These are phyloP conservation scores for Drosophila ogumai DNA, from an alignment of 1,140 invertebrate genomes.

Conservation along the genomic window DNA sequence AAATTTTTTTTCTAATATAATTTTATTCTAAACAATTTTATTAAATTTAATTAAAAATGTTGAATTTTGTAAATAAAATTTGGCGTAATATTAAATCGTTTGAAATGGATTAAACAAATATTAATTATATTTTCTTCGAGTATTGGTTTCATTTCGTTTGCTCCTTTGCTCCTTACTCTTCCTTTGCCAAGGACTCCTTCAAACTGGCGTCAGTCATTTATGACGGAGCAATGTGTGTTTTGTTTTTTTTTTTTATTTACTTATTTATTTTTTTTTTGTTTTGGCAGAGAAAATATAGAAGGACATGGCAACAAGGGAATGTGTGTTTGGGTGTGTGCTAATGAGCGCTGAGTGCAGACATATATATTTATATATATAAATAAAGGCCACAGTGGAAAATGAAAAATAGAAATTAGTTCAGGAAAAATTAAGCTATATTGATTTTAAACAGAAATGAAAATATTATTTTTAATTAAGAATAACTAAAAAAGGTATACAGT, in stretches of 20 bases:
- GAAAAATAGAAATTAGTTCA: too few relatives aligned
- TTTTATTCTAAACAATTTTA: not conserved
- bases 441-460: too few relatives aligned
- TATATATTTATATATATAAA: not conserved
- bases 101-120: not conserved
- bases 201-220: constrained; percentile 69
- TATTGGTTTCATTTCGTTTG: not conserved
- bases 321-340: constrained; percentile 58
- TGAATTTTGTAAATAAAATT: too few relatives aligned
- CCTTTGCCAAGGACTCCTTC: constrained; percentile 13
- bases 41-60: not conserved
- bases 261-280: constrained; percentile 15
- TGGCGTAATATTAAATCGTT: not conserved
- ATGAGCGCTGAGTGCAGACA: constrained; percentile 54
- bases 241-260: not conserved
- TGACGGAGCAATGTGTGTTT: constrained; percentile 68
- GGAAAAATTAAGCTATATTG: too few relatives aligned
- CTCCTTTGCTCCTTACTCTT: not conserved
- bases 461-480: too few relatives aligned
- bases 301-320: not conserved
- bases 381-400: constrained; percentile 2
- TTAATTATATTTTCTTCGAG: not conserved
- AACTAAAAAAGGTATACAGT: too few relatives aligned
- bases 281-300: constrained; percentile 2
- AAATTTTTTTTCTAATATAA: not conserved